These are phyloP conservation scores for Corynorhinus townsendii DNA, from an alignment of 2,113 vertebrate genomes.

Conservation along the genomic window DNA sequence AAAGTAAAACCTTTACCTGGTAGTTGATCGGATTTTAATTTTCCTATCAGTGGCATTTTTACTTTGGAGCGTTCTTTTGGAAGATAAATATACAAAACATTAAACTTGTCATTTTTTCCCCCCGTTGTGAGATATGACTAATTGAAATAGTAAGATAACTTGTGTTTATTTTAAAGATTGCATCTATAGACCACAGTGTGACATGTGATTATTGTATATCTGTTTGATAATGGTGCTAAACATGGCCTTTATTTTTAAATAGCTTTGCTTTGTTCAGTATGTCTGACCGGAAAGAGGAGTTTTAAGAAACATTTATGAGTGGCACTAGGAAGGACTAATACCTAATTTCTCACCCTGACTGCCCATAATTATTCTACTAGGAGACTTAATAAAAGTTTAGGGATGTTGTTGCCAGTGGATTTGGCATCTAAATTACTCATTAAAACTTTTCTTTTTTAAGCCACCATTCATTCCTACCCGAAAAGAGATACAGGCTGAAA, in stretches of 20 bases:
- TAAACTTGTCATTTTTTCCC: neutral
- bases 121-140: neutral
- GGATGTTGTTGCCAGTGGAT: neutral
- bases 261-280: slow-evolving; percentile 4
- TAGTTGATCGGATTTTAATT: slow-evolving; percentile 3
- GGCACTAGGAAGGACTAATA: neutral
- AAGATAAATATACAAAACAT: neutral
- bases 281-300: neutral
- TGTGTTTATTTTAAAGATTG: slow-evolving; percentile 49
- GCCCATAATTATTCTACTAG: slow-evolving; percentile 11
- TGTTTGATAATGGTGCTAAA: neutral
- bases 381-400: slow-evolving; percentile 9
- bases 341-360: neutral
- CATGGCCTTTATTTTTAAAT: slow-evolving; percentile 35
- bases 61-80: slow-evolving; percentile 8
- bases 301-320: slow-evolving; percentile 36
- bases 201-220: neutral
- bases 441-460: neutral
- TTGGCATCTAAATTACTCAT: neutral
- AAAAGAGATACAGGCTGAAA: neutral
- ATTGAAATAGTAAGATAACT: neutral
- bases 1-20: neutral
- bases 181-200: neutral
- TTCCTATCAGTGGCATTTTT: neutral
- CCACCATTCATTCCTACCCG: neutral